Evolutionary conservation across 2,888 invertebrate species (phyloP).

Genomic region (Euphydryas editha): DNA sequence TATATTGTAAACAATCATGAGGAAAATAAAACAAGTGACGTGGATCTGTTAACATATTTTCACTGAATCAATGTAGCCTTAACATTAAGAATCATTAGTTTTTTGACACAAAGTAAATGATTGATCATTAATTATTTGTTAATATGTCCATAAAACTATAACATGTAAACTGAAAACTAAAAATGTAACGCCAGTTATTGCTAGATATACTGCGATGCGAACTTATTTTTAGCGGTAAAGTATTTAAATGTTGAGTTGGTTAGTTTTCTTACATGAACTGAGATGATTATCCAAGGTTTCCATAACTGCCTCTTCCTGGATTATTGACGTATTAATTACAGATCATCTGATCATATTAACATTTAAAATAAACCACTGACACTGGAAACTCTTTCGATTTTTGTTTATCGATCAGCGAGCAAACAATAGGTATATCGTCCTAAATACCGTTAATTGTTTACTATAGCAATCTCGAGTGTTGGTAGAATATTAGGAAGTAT

Average conservation of each 20-base stretch:
- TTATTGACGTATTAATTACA: conserved; percentile 15
- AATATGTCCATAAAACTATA: no score
- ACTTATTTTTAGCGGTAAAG: not conserved
- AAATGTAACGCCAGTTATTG: not conserved
- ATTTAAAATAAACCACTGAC: conserved; percentile 29
- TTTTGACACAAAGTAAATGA: no score
- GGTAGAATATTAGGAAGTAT: conserved; percentile 48
- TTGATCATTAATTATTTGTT: no score
- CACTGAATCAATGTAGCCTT: conserved; percentile 26
- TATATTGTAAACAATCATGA: conserved; percentile 57
- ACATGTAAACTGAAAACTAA: not conserved
- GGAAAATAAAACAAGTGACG: conserved; percentile 66
- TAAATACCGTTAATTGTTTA: conserved; percentile 63
- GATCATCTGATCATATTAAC: conserved; percentile 28
- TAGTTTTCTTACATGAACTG: conserved; percentile 37
- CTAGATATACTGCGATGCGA: not conserved
- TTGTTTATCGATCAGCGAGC: conserved; percentile 41
- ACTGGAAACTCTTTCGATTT: conserved; percentile 20
- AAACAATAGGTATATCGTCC: conserved; percentile 54
- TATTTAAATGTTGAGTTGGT: not conserved
- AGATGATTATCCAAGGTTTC: conserved; percentile 33
- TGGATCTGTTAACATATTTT: conserved; percentile 38
- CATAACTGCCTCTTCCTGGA: conserved; percentile 27
- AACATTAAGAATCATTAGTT: not conserved
- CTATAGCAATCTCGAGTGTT: conserved; percentile 48